Conservation (phyloP, 2,797 vertebrate species). For the Brachyalestes nurse region DNA sequence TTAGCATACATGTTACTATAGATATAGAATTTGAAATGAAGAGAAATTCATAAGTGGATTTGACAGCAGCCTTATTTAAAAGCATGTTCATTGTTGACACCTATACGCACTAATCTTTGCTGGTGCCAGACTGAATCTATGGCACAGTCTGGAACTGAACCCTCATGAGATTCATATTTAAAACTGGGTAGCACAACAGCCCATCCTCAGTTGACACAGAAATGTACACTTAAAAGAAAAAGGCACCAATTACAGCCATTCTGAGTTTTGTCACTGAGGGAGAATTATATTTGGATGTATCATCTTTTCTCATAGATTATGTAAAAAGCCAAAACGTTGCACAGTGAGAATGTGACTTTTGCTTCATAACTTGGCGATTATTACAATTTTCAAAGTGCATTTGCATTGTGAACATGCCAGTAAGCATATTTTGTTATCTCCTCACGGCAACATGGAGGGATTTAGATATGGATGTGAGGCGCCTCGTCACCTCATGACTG, state of each 20-base stretch:
- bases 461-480: neutral
- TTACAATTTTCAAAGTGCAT: neutral
- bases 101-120: neutral
- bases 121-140: neutral
- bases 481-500: neutral
- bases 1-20: no score
- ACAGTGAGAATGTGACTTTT: neutral
- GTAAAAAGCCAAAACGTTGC: neutral
- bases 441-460: neutral
- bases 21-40: no score
- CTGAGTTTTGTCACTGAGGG: neutral
- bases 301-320: neutral
- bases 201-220: neutral
- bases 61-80: neutral
- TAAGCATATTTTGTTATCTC: neutral
- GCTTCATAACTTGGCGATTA: neutral
- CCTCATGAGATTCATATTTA: constrained; percentile 3
- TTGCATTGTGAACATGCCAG: neutral
- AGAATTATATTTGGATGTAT: neutral
- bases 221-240: neutral
- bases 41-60: neutral
- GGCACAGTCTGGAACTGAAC: neutral
- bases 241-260: constrained; percentile 2
- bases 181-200: neutral
- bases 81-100: neutral